Conservation (phyloP, 2,113 vertebrate genomes). For the Eonycteris spelaea region DNA sequence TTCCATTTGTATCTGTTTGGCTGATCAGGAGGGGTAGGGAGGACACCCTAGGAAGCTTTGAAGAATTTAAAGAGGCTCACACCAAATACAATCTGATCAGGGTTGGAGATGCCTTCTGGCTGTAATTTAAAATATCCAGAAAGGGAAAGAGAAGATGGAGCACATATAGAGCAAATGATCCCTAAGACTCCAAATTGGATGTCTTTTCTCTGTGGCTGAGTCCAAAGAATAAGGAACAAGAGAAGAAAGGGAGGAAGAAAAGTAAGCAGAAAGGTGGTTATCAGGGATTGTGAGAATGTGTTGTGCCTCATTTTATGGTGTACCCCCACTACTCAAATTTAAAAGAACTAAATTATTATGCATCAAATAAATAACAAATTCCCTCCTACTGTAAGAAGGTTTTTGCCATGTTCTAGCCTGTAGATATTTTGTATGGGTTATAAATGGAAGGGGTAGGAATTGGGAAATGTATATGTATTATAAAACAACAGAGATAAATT, state of each 20-base stretch:
- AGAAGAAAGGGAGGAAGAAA: neutral
- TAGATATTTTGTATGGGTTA: constrained; percentile 14
- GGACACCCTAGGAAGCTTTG: neutral
- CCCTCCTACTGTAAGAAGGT: neutral
- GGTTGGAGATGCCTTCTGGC: neutral
- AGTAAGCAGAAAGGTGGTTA: neutral
- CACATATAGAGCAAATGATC: neutral
- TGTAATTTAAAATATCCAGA: constrained; percentile 22
- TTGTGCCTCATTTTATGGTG: neutral
- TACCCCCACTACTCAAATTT: neutral
- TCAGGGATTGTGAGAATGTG: neutral
- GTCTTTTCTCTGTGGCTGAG: neutral
- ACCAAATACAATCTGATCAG: neutral
- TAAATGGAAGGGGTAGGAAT: neutral
- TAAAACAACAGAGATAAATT: neutral
- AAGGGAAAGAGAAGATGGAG: neutral
- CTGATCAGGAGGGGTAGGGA: neutral
- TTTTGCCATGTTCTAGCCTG: neutral
- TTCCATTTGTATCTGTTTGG: neutral
- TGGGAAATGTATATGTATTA: neutral
- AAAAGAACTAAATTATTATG: neutral
- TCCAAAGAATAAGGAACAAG: neutral
- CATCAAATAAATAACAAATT: neutral
- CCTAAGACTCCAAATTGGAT: neutral
- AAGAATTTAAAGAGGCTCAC: constrained; percentile 8